phyloP scores from a whole-genome alignment of 2,113 vertebrate genomes.

The Psilopsiagon aymara region DNA sequence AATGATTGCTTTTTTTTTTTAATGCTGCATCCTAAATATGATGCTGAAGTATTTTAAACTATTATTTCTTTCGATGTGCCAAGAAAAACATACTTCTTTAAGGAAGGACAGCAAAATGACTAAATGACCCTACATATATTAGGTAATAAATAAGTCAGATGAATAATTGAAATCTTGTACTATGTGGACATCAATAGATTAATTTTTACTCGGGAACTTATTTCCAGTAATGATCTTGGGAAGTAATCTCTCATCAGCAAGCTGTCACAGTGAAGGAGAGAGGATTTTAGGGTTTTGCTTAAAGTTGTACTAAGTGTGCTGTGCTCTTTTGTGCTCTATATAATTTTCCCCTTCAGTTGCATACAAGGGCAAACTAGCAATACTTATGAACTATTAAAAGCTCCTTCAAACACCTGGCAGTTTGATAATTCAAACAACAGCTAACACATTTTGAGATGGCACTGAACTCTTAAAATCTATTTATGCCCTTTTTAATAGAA shows the following conservation, averaged over 20 bases:
- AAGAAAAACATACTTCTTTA: conserved; percentile 57
- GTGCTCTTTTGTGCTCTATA: neutral
- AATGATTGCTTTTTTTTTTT: neutral
- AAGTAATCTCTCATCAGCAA: conserved; percentile 65
- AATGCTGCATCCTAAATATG: conserved; percentile 29
- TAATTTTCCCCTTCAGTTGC: neutral
- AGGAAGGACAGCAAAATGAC: conserved; percentile 40
- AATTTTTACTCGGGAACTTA: conserved; percentile 66
- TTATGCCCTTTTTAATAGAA: neutral
- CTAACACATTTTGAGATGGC: neutral
- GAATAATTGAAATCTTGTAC: conserved; percentile 73
- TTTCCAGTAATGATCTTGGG: conserved; percentile 71
- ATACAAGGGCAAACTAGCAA: neutral
- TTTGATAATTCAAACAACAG: neutral
- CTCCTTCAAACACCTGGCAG: neutral
- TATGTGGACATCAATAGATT: conserved; percentile 56
- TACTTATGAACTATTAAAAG: neutral
- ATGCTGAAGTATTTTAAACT: conserved; percentile 44
- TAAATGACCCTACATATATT: conserved; percentile 39
- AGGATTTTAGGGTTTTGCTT: neutral
- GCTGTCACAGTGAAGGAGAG: conserved; percentile 3
- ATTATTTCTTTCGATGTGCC: conserved; percentile 52
- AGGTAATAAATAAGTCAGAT: conserved; percentile 75
- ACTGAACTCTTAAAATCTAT: neutral
- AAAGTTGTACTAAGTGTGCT: neutral